A percentile compares a stretch with the other conserved stretches of the same genome.
phyloP scores from a whole-genome alignment of 2,113 vertebrate genomes.

The Cygnus atratus region DNA sequence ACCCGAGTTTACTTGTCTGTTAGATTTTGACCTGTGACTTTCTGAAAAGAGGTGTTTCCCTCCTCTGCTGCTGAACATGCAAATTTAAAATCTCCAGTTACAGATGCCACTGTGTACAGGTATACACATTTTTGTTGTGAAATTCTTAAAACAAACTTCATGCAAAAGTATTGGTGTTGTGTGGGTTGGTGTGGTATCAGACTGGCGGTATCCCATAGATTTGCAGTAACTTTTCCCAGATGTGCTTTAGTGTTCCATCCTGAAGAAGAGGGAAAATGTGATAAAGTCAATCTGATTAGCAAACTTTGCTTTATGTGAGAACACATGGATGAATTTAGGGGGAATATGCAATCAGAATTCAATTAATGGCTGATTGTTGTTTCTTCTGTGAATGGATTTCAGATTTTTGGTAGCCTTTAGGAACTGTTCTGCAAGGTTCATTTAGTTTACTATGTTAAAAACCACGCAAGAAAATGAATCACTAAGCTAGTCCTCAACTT shows the following conservation, averaged over 20 bases:
- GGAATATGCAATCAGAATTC: constrained; percentile 65
- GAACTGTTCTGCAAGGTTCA: constrained; percentile 44
- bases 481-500: constrained; percentile 23
- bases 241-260: neutral
- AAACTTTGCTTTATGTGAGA: constrained; percentile 16
- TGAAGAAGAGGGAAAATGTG: neutral
- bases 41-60: neutral
- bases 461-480: neutral
- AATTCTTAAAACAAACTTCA: neutral
- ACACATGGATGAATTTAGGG: constrained; percentile 8
- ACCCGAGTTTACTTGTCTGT: neutral
- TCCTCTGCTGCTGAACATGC: neutral
- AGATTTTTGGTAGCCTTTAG: constrained; percentile 58
- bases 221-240: neutral
- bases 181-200: neutral
- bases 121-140: accelerated
- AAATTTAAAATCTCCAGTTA: neutral
- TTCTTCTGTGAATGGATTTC: constrained; percentile 62
- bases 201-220: neutral
- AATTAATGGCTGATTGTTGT: constrained; percentile 69
- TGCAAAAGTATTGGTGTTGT: neutral
- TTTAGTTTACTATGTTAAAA: constrained; percentile 28
- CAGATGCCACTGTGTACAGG: neutral
- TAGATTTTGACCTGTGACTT: neutral
- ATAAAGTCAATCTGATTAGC: neutral